phyloP scores from a whole-genome alignment of 1,140 invertebrate genomes.

The Hycleus phaleratus region DNA sequence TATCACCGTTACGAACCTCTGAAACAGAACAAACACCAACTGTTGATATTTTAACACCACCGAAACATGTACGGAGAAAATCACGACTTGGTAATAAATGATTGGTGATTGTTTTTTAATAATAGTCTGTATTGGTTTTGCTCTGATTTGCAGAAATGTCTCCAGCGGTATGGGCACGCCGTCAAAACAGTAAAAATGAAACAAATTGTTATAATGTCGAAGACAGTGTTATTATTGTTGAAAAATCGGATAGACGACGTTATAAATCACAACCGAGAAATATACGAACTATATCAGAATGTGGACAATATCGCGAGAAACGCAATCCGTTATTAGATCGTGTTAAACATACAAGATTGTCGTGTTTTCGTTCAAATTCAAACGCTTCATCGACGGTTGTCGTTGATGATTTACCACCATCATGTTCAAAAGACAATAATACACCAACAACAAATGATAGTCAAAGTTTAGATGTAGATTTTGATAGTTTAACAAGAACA shows the following conservation, averaged over 20 bases:
- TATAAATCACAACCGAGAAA: constrained; percentile 42
- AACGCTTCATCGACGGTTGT: constrained; percentile 17
- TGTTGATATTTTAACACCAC: constrained; percentile 17
- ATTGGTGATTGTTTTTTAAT: neutral
- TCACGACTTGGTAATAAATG: constrained; percentile 44
- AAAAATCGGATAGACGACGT: constrained; percentile 45
- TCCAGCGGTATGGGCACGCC: constrained; percentile 53
- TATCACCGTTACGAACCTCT: constrained; percentile 50
- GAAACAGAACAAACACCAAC: constrained; percentile 19
- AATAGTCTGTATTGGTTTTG: neutral
- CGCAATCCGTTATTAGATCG: constrained; percentile 60
- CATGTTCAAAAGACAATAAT: neutral
- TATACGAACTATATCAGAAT: constrained; percentile 19
- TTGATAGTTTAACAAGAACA: constrained; percentile 41
- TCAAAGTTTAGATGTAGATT: constrained; percentile 15
- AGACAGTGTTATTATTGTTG: constrained; percentile 49
- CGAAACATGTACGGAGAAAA: constrained; percentile 37
- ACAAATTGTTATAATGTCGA: constrained; percentile 59
- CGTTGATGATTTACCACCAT: constrained; percentile 3
- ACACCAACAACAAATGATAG: constrained; percentile 3
- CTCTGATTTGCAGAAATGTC: constrained; percentile 53
- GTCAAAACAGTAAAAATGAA: constrained; percentile 59
- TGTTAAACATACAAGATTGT: constrained; percentile 62
- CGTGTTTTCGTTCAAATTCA: constrained; percentile 51
- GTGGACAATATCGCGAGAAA: constrained; percentile 48